Evolutionary conservation across 2,113 vertebrate species (phyloP), one percentile per base, ranked within the genome.

Genomic region (Astatoreochromis straeleni): DNA sequence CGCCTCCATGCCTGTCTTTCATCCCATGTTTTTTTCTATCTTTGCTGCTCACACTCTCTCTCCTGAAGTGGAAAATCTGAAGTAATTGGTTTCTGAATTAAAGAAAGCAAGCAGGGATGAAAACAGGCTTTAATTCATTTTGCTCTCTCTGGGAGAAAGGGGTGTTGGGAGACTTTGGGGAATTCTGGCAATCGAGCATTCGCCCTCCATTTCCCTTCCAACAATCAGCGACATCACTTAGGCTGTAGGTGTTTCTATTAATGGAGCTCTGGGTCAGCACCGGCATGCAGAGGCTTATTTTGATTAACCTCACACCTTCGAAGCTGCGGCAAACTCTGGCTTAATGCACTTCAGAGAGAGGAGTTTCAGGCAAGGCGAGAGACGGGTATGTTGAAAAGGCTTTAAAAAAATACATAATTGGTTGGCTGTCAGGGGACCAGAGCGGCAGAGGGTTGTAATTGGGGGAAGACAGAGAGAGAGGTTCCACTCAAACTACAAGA

Each of bases 61-160:
- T 92, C 92, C 91, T 95, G 93, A 95, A 96, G 95, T 96, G 96
- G 95, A 96, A 96, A 95, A 96, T 95, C 96, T 95, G 91, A 96
- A 96, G 94, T 96, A 96, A 96, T 96, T 97, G 96, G 92, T 95
- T 96, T 96, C 92, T 95, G 95, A 95, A 96, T 96, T 96, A 95
- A 94, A 95, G 90, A 94, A 93, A 89, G 94, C 88, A 88, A 94
- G 92, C 93, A 92, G 86, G 84, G 93, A 95, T 93, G 87, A 95
- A 94, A 95, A 92, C 94, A 91, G 91, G 83, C 92, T 91, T 86
- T 95, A 88, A 95, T 95, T 94, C 88, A 93, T 94, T 94, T 92
- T 84, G 55, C 63, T 87, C 90, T 93, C 91, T 86, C 89, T 68
- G 91, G 94, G 87, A 92, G 82, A 82, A 82, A 10, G 10, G 78